These are phyloP conservation scores for Florisuga fusca DNA, from an alignment of 2,797 vertebrate genomes.

Conservation along the genomic window DNA sequence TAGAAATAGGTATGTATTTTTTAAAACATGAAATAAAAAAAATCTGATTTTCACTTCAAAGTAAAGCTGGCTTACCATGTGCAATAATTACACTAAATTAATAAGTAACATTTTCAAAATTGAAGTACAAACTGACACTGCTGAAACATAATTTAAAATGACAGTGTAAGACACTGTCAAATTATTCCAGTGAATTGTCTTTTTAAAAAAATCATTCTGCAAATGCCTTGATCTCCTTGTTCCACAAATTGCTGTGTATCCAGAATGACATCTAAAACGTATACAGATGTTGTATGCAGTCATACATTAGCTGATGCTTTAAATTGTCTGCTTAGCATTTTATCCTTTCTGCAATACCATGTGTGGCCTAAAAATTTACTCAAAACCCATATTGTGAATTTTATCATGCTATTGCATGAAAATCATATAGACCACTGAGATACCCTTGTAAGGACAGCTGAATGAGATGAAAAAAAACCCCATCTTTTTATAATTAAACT, in stretches of 20 bases:
- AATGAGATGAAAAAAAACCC: neutral
- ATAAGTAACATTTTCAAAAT: constrained; percentile 40
- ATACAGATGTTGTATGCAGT: constrained; percentile 8
- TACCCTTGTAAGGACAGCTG: neutral
- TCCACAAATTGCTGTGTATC: constrained; percentile 22
- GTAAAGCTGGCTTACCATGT: neutral
- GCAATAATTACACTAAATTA: constrained; percentile 24
- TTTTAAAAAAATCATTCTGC: neutral
- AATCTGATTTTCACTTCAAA: constrained; percentile 26
- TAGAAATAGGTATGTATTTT: neutral
- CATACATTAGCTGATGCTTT: neutral
- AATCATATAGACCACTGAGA: neutral
- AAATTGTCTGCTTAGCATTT: constrained; percentile 1
- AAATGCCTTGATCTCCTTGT: constrained; percentile 32
- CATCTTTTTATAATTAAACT: neutral
- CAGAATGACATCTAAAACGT: constrained; percentile 19
- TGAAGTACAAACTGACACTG: neutral
- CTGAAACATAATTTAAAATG: constrained; percentile 42
- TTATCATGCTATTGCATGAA: neutral
- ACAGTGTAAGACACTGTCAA: neutral
- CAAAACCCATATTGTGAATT: neutral
- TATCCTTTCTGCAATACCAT: neutral
- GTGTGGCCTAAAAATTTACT: neutral
- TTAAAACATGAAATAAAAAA: neutral
- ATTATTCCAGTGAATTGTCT: neutral